Evolutionary conservation across 2,113 vertebrate species (phyloP).

Genomic region (Murina feae): DNA sequence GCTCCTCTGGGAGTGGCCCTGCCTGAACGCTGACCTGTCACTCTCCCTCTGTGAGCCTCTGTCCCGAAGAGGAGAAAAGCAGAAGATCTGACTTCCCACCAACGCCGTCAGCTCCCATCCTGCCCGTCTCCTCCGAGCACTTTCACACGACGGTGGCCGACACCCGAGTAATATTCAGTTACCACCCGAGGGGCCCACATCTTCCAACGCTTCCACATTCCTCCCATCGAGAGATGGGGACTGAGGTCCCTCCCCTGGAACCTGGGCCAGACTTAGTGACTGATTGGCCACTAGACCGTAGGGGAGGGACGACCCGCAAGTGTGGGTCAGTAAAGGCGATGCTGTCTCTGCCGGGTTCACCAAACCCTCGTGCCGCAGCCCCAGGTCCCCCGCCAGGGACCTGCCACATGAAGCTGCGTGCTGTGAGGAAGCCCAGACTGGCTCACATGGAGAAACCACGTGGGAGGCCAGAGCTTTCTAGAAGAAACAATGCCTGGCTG

Average conservation of each 20-base stretch:
- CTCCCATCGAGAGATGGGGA: not conserved
- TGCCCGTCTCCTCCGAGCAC: not conserved
- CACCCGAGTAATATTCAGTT: not conserved
- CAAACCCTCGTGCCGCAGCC: not conserved
- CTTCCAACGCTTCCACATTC: not conserved
- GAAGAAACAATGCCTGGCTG: not conserved
- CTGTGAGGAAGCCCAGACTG: not conserved
- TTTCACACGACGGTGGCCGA: not conserved
- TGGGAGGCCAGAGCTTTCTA: not conserved
- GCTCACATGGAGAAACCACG: not conserved
- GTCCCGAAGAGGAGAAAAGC: not conserved
- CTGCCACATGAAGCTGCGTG: not conserved
- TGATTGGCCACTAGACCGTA: not conserved
- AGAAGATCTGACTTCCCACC: not conserved
- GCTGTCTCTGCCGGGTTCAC: not conserved
- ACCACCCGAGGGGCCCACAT: not conserved
- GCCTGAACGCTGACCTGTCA: not conserved
- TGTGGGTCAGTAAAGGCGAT: accelerated
- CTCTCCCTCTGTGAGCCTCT: not conserved
- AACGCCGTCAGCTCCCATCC: not conserved
- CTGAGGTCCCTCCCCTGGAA: not conserved
- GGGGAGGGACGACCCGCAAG: not conserved
- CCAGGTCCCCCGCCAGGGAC: accelerated
- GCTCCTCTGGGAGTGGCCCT: not conserved
- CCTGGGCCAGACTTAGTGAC: not conserved